phyloP scores from a whole-genome alignment of 2,888 invertebrate genomes.

The Callosobruchus maculatus region DNA sequence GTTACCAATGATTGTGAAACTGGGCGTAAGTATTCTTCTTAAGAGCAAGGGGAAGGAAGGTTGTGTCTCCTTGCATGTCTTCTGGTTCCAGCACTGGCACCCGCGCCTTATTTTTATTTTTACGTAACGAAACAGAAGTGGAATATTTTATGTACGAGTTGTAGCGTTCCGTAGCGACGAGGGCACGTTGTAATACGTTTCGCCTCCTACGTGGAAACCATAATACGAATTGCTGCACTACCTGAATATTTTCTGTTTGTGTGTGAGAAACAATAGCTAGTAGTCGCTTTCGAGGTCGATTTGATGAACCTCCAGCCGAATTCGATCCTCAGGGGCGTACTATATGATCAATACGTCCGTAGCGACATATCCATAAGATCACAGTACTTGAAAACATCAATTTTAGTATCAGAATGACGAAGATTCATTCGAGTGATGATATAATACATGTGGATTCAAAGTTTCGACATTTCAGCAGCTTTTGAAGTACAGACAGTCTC shows the following conservation, averaged over 20 bases:
- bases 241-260: constrained; percentile 2
- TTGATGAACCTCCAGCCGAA: not conserved
- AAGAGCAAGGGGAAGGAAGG: too few relatives aligned
- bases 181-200: constrained; percentile 1
- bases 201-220: constrained; percentile 5
- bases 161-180: not conserved
- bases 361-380: too few relatives aligned
- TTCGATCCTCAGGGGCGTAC: not conserved
- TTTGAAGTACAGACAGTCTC: too few relatives aligned
- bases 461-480: too few relatives aligned
- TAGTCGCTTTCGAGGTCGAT: not conserved
- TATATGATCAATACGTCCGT: not conserved
- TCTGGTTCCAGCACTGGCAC: not conserved
- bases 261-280: not conserved
- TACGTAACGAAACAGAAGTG: not conserved
- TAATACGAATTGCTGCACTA: constrained; percentile 2
- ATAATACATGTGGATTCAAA: too few relatives aligned
- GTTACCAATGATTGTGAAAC: too few relatives aligned
- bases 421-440: too few relatives aligned
- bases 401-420: too few relatives aligned
- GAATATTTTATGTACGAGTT: not conserved
- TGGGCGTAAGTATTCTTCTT: too few relatives aligned
- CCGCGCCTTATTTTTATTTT: not conserved
- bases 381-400: too few relatives aligned
- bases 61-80: not conserved